phyloP scores from a whole-genome alignment of 2,113 vertebrate genomes.

The Hystrix cristata region DNA sequence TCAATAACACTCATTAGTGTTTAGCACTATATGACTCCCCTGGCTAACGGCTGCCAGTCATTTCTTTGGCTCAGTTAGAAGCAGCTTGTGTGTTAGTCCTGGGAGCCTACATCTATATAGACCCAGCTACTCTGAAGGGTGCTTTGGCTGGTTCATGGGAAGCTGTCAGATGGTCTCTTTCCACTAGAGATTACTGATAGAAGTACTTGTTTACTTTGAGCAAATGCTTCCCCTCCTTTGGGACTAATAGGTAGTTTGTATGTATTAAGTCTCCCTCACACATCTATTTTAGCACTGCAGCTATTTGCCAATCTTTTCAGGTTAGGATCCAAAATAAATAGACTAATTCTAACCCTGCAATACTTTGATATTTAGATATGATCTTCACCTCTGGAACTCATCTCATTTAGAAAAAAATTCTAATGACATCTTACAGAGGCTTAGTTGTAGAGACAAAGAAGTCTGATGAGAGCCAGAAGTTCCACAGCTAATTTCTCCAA shows the following conservation, averaged over 20 bases:
- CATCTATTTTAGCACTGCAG: not conserved
- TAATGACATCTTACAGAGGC: constrained; percentile 22
- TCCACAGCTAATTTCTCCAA: not conserved
- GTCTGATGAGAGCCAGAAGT: not conserved
- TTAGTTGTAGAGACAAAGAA: not conserved
- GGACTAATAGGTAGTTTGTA: not conserved
- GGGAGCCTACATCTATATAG: not conserved
- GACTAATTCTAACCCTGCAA: constrained; percentile 7
- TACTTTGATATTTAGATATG: constrained; percentile 37
- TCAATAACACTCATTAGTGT: not conserved
- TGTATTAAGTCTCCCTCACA: not conserved
- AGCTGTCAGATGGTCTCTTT: constrained; percentile 14
- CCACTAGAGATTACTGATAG: not conserved
- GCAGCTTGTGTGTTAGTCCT: not conserved
- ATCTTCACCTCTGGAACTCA: constrained; percentile 65
- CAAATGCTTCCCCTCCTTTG: not conserved
- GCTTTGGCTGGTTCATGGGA: constrained; percentile 33
- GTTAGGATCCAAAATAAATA: constrained; percentile 59
- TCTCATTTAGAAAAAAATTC: constrained; percentile 60
- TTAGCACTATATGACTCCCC: not conserved
- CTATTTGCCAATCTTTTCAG: constrained; percentile 41
- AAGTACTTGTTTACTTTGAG: constrained; percentile 45
- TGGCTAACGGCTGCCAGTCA: not conserved
- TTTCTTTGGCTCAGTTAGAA: not conserved
- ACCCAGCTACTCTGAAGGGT: not conserved